Evolutionary conservation across 2,888 invertebrate species (phyloP), one percentile per base, ranked within the genome.

Genomic region (Drosophila birchii): DNA sequence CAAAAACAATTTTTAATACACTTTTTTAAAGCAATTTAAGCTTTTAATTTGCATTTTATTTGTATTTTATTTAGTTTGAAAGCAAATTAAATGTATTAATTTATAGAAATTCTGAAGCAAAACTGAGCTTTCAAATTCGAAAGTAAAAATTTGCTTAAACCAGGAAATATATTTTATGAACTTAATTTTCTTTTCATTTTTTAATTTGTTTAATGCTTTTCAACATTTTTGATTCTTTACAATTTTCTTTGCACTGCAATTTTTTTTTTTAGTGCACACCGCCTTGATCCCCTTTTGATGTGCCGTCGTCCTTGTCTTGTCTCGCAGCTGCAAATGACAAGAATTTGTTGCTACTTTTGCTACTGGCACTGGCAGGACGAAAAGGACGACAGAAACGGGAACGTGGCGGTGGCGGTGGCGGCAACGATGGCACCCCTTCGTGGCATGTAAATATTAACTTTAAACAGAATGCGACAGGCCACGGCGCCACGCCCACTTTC

Each of bases 371-470:
- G 45, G 63, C 44, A 38, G 38, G 36, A 57, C 29, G 36, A 29
- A 38, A 47, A 39, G 53, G 38, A 38, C 51, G 20, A 36, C 5
- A 5, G 29, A 18, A 18, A 5, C 11, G 29, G 29, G 8, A 16
- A 38, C 34, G 34, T 44, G 58, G 32, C 8, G 1, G 23, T 14
- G 7, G 23, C 8, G 12, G 14, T 16, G 14, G 43, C 43, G 5
- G 2, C 23, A 7, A 7, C 43, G 8, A 5, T 16, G 26, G 47
- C 54, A 59, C 79, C 77, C 78, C 59, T 51, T 81, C 71, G 86
- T 84, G 85, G 87, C 87, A 84, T 84, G 84, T 87, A 84, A 84
- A 84, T 87, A 84, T 87, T 87, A 84, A 87, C 85, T 84, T 84
- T 84, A 74, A 77, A 85, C 80, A 84, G 84, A 86, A 84, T 86